Base-by-base conservation (phyloP, 2,797 vertebrate species). In the Spinibarbus caldwelli region DNA sequence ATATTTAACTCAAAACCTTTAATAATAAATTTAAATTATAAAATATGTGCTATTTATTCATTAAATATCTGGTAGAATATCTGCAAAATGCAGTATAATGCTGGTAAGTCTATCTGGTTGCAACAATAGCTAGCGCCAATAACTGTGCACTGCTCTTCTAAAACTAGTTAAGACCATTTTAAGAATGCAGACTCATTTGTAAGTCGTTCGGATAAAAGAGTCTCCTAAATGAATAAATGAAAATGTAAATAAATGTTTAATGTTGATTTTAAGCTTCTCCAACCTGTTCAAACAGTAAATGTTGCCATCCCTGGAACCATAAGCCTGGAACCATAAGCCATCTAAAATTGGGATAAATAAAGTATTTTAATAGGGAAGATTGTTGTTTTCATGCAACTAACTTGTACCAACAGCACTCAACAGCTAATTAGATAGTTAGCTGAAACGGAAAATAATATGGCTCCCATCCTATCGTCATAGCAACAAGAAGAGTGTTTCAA, bases 371-470 rank as follows among this genome's bases (percentile, higher is more conserved):
- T 62, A 12, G 2, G 62, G 36, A 76, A 78, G 36, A 79, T 79
- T 79, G 41, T 62, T 79, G 77, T 45, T 79, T 43, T 45, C 34
- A 79, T 79, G 36, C n/a, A 31, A 57, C 26, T 21, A 79, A 79
- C 77, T 79, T 79, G 57, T 43, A 62, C 57, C 77, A 62, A 62
- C 77, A 62, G 77, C 77, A 64, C 26, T 79, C 77, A 31, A 21
- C 57, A 31, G 77, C 38, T 79, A 79, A 79, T 64, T 79, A 79
- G 77, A 64, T 66, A 66, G 57, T 66, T 79, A 15, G 59, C 41
- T 47, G 26, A 79, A 79, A 79, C 47, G 78, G 57, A 79, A 79
- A 66, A 66, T 79, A 79, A 66, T 45, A 79, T 62, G 77, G 59
- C 57, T 45, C 57, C 77, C 57, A 79, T 79, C 17, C 10, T 64